Evolutionary conservation across 2,797 vertebrate species (phyloP).

Genomic region (Ceryle rudis): DNA sequence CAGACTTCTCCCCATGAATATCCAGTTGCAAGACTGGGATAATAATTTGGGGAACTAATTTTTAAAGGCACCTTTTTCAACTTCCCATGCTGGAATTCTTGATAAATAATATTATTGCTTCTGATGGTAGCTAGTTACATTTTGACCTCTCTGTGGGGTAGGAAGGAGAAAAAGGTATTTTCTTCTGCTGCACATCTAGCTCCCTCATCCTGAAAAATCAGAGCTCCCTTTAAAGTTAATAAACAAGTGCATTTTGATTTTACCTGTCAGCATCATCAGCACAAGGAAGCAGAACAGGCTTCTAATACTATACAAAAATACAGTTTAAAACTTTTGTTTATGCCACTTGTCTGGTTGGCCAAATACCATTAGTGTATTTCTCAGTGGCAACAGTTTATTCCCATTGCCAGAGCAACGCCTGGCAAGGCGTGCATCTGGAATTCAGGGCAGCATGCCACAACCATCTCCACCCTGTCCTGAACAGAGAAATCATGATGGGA

Average conservation of each 20-base stretch:
- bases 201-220: neutral
- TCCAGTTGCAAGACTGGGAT: neutral
- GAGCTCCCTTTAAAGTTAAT: neutral
- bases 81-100: neutral
- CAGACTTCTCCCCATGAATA: neutral
- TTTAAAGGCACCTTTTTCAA: neutral
- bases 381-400: neutral
- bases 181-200: neutral
- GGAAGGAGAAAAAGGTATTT: neutral
- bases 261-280: neutral
- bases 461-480: slow-evolving; percentile 12
- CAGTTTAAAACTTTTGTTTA: neutral
- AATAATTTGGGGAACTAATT: neutral
- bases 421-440: neutral
- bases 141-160: neutral
- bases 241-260: neutral
- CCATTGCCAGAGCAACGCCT: neutral
- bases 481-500: neutral
- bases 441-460: neutral
- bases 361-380: neutral
- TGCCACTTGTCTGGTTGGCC: neutral
- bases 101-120: neutral
- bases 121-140: neutral
- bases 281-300: neutral
- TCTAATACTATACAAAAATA: neutral